phyloP scores from a whole-genome alignment of 2,888 invertebrate genomes.

The Lydus trimaculatus region DNA sequence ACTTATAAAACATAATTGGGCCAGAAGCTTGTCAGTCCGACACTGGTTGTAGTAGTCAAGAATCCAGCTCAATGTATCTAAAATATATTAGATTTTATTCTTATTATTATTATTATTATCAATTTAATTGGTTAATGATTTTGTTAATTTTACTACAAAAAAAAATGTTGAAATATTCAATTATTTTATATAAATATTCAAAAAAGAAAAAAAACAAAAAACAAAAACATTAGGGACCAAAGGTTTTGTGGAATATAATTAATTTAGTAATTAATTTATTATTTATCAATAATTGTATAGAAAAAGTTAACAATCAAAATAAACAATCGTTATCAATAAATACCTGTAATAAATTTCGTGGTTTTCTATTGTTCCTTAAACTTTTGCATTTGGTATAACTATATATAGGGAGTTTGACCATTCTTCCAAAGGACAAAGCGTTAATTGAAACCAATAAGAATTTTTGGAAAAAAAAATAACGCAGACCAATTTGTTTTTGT shows the following conservation, averaged over 20 bases:
- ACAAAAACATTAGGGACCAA: constrained; percentile 55
- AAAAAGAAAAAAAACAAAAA: constrained; percentile 23
- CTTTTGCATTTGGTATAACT: too few relatives aligned
- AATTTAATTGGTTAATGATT: background rate
- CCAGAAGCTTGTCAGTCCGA: too few relatives aligned
- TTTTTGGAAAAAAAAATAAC: too few relatives aligned
- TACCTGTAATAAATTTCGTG: background rate
- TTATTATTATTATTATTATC: background rate
- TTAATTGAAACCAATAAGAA: too few relatives aligned
- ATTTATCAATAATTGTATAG: constrained; percentile 39
- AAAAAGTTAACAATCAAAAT: constrained; percentile 16
- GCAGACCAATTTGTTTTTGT: too few relatives aligned
- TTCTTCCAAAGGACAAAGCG: too few relatives aligned
- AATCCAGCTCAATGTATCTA: constrained; percentile 1
- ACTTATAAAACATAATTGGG: too few relatives aligned
- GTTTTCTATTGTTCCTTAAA: background rate
- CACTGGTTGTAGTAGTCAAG: too few relatives aligned
- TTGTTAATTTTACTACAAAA: background rate
- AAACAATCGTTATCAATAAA: constrained; percentile 23
- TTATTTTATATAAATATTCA: constrained; percentile 10
- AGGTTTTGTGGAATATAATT: constrained; percentile 56
- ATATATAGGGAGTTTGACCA: too few relatives aligned
- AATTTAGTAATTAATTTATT: constrained; percentile 56
- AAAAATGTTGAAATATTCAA: too few relatives aligned
- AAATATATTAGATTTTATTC: background rate